Percentiles rank a stretch among this genome's conserved stretches.
phyloP scores from a whole-genome alignment of 2,797 vertebrate species.

The Perodicticus potto region DNA sequence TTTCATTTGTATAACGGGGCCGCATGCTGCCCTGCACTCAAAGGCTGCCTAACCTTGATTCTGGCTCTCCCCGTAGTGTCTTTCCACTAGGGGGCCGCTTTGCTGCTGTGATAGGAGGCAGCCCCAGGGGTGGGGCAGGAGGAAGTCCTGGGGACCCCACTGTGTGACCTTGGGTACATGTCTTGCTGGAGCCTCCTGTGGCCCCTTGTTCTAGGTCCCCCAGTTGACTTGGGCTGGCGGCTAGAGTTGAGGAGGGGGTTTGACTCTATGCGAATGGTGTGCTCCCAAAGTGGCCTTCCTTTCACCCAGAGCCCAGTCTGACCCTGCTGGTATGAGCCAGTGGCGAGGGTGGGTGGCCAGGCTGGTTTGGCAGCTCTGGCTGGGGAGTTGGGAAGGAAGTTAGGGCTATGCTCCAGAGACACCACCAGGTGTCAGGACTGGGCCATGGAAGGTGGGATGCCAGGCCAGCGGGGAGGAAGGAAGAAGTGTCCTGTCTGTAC shows the following conservation, averaged over 20 bases:
- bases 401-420: background rate
- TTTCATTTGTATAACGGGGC: background rate
- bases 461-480: background rate
- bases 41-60: background rate
- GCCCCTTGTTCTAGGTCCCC: background rate
- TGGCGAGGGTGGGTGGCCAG: background rate
- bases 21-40: too few species aligned
- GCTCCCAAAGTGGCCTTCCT: background rate
- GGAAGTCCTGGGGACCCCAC: background rate
- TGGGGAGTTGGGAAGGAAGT: background rate
- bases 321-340: background rate
- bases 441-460: background rate
- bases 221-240: background rate
- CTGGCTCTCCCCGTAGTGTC: background rate
- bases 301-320: background rate
- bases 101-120: background rate
- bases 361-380: constrained; percentile 57
- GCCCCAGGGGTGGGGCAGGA: background rate
- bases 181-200: background rate
- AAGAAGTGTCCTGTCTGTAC: background rate
- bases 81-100: background rate
- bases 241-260: background rate
- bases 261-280: background rate
- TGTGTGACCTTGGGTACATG: background rate
- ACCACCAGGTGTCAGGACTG: constrained; percentile 67